Evolutionary conservation across 92 coral and sea anemone species (phyloP), one percentile per base, ranked within the genome.

Genomic region (Actinernus sp.): DNA sequence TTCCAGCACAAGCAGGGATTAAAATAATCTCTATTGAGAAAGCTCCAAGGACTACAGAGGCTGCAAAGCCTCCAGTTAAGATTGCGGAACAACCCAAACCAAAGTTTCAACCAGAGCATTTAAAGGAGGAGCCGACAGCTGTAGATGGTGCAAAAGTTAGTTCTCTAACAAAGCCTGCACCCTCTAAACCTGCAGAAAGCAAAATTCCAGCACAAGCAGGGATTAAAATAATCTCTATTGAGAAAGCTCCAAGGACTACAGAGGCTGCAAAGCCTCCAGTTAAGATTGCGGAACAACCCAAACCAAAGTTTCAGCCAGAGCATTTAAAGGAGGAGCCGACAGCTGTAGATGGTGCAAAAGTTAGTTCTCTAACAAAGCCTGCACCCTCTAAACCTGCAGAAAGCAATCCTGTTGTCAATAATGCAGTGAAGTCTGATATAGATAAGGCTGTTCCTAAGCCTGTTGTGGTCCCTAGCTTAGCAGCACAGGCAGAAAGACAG

Each of bases 11-110:
- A 4, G n/a, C n/a, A n/a, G 52, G 14, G 8, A 40, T 70, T 10
- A 70, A 70, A 46, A 11, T 70, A 7, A 70, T 70, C 7, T 44
- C 78, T 9, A 70, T 70, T 31, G 55, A 70, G 40, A 66, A 52
- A 22, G 16, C 49, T 12, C 6, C 23, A 22, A 60, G n/a, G 52
- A 33, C 30, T 13, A 8, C 30, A 8, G 55, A 45, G n/a, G 21
- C 28, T 5, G n/a, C 57, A 4, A 46, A 63, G 38, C n/a, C 27
- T 47, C 51, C 67, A 34, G n/a, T 30, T 28, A 17, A 43, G 26
- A 51, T 46, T 31, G 30, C 47, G 26, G 62, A 31, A 31, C 41
- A 34, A 6, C 28, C 59, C 22, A 49, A 65, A 53, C 31, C 48
- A 17, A 27, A 18, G 49, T n/a, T n/a, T n/a, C n/a, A n/a, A n/a